Percentiles rank a stretch among this genome's conserved stretches.
These are phyloP conservation scores for Phengaris alcon DNA, from an alignment of 2,888 invertebrate species.

Conservation along the genomic window DNA sequence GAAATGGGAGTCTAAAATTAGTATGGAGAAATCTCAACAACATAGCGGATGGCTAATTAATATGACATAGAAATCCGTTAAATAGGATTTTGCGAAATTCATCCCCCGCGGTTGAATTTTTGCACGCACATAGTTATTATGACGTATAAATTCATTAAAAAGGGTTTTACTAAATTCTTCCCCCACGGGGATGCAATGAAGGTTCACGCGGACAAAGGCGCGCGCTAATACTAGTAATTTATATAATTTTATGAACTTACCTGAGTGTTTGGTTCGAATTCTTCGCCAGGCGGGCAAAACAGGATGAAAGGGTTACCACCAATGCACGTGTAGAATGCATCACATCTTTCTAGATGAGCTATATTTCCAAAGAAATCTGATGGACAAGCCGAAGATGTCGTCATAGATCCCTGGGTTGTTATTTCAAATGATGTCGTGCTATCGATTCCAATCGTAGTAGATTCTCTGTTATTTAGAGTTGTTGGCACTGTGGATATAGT, in stretches of 20 bases:
- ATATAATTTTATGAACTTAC: neutral
- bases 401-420: conserved; percentile 32
- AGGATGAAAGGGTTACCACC: conserved; percentile 45
- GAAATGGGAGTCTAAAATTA: no score
- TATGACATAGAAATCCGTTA: no score
- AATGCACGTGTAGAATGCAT: conserved; percentile 49
- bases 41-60: no score
- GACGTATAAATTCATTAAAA: no score
- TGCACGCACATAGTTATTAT: no score
- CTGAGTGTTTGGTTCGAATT: conserved; percentile 41
- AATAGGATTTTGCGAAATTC: no score
- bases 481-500: neutral
- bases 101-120: no score
- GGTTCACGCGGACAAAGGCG: no score
- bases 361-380: conserved; percentile 46
- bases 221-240: neutral
- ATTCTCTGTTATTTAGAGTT: neutral
- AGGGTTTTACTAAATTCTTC: no score
- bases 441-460: conserved; percentile 25
- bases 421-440: conserved; percentile 5
- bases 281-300: conserved; percentile 45
- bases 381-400: conserved; percentile 41
- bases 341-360: conserved; percentile 48
- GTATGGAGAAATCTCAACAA: no score
- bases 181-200: no score